Conservation (phyloP, 2,113 vertebrate genomes). For the Pleuronectes platessa region DNA sequence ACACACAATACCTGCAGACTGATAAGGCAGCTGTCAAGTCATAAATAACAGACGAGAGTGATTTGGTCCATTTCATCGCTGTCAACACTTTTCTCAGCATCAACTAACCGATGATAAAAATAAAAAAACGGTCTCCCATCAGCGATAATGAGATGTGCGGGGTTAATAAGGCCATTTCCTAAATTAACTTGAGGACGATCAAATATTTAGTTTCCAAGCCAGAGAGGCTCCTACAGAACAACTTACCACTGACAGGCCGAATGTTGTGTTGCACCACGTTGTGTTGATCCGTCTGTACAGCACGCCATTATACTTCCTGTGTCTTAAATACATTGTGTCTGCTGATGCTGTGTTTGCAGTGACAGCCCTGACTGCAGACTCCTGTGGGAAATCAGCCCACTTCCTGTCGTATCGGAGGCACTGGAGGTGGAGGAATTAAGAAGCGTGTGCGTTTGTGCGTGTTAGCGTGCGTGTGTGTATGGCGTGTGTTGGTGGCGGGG, state of each 20-base stretch:
- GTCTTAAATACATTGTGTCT: slow-evolving; percentile 57
- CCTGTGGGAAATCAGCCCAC: slow-evolving; percentile 73
- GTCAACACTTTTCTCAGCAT: background rate
- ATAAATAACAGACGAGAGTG: too few species aligned
- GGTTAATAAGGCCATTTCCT: slow-evolving; percentile 31
- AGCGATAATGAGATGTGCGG: background rate
- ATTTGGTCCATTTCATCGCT: too few species aligned
- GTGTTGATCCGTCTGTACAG: slow-evolving; percentile 41
- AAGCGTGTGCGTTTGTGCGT: slow-evolving; percentile 29
- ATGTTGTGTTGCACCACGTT: slow-evolving; percentile 22
- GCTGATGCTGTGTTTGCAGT: slow-evolving; percentile 53
- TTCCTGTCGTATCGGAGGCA: slow-evolving; percentile 66
- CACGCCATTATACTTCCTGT: slow-evolving; percentile 32
- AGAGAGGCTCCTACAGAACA: slow-evolving; percentile 11
- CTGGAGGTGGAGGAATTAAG: slow-evolving; percentile 57
- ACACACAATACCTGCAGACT: too few species aligned
- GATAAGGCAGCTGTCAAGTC: too few species aligned
- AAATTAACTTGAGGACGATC: slow-evolving; percentile 43
- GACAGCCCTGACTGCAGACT: slow-evolving; percentile 65
- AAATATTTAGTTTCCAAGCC: slow-evolving; percentile 56
- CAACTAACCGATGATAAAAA: background rate
- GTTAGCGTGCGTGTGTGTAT: slow-evolving; percentile 15
- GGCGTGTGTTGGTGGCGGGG: background rate
- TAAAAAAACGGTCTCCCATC: background rate
- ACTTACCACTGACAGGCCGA: slow-evolving; percentile 17